Evolutionary conservation across 2,113 vertebrate genomes (phyloP), one percentile per base, ranked within the genome.

Genomic region (Onychostruthus taczanowskii): DNA sequence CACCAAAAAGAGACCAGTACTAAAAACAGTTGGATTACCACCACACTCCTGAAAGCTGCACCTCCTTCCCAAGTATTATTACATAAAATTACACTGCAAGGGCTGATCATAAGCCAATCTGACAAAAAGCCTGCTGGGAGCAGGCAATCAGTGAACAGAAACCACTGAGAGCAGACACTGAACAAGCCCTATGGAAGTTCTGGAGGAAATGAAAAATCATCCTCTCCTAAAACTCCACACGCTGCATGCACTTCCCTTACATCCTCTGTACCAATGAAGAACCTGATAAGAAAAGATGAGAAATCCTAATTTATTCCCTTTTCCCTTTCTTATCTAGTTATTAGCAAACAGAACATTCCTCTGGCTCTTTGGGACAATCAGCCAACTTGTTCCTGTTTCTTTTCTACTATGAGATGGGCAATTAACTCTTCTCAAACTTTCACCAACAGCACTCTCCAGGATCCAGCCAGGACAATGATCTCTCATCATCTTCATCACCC

Each of bases 111-210:
- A 88, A 93, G 76, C 62, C 82, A 90, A 82, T 90, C 84, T 91
- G 94, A 89, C 91, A 92, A 90, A 93, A 89, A 68, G 46, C 84
- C 87, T 89, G 90, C 90, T 64, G 78, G 83, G 89, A 94, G 50
- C 70, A 83, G 44, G 75, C 85, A 76, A 74, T 79, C 76, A 43
- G 85, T 55, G 92, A 89, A 37, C 37, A 79, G 84, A 55, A 69
- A 72, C 58, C 58, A 76, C 13, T 0, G 6, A 68, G 35, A 69
- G 68, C 76, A 68, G 56, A 87, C 62, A 80, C 24, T 59, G 82
- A 81, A 87, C 73, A 95, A 91, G 64, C 72, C 89, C 47, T n/a
- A 5, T 47, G 49, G 80, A 96, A 87, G 19, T 20, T 26, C 86
- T 59, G 20, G 27, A 93, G 67, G 63, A 77, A 95, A 95, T 30